phyloP scores from a whole-genome alignment of 2,113 vertebrate species.

The Oncorhynchus nerka region DNA sequence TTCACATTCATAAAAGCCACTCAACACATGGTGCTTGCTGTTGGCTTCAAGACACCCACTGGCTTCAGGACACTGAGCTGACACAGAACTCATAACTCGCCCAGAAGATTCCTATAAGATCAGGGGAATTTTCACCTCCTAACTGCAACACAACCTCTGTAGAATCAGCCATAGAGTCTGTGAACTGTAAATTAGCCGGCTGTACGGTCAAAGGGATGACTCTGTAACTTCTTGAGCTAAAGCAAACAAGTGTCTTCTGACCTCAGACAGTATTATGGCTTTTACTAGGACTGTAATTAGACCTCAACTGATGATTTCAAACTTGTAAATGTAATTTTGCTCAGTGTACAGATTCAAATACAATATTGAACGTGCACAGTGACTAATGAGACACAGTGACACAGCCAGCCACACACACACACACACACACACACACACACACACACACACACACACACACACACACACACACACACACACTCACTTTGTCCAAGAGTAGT shows the following conservation, averaged over 20 bases:
- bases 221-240: slow-evolving; percentile 19
- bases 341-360: background rate
- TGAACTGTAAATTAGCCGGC: slow-evolving; percentile 35
- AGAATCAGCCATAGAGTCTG: slow-evolving; percentile 20
- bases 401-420: background rate
- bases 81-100: slow-evolving; percentile 5
- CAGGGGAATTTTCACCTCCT: slow-evolving; percentile 56
- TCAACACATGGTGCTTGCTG: background rate
- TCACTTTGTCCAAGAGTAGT: slow-evolving; percentile 90
- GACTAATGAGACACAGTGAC: background rate
- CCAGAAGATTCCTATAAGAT: slow-evolving; percentile 45
- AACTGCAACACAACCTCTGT: slow-evolving; percentile 38
- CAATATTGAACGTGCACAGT: background rate
- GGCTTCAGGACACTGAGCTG: too few relatives aligned
- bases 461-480: slow-evolving; percentile 6
- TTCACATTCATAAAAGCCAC: background rate
- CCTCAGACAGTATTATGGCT: slow-evolving; percentile 1
- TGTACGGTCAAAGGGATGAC: slow-evolving; percentile 14
- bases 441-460: too few relatives aligned
- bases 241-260: slow-evolving; percentile 23
- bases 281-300: slow-evolving; percentile 22
- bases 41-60: background rate
- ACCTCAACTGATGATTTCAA: background rate
- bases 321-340: background rate
- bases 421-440: too few relatives aligned